Conservation (phyloP, 2,888 invertebrate species). For the Drosophila hamatofila region DNA sequence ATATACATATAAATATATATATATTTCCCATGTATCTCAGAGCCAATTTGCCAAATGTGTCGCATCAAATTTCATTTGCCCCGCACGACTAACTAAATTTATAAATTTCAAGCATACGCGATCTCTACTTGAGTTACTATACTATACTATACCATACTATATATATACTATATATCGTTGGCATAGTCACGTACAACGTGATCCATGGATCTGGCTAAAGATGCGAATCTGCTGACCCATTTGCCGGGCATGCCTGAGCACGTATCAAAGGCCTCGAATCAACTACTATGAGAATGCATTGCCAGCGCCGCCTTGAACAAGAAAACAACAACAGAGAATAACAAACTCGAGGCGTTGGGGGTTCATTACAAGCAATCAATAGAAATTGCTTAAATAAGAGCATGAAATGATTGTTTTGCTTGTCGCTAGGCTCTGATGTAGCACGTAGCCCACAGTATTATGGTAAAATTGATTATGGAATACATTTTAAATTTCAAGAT, state of each 20-base stretch:
- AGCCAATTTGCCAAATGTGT: conserved; percentile 79
- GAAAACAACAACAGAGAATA: background rate
- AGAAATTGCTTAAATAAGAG: conserved; percentile 11
- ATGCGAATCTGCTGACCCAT: conserved; percentile 60
- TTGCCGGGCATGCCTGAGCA: conserved; percentile 38
- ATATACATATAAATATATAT: conserved; percentile 11
- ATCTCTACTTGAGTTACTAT: background rate
- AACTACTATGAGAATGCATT: conserved; percentile 41
- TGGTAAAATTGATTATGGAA: background rate
- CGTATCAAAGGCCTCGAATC: conserved; percentile 24
- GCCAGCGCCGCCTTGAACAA: conserved; percentile 34
- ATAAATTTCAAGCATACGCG: conserved; percentile 12
- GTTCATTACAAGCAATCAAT: conserved; percentile 47
- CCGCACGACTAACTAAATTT: conserved; percentile 4
- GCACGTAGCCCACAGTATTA: background rate
- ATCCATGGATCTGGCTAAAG: conserved; percentile 24
- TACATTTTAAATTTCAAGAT: background rate
- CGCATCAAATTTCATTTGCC: conserved; percentile 65
- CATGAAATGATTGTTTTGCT: background rate
- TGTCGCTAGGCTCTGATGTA: background rate
- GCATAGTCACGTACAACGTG: conserved; percentile 47
- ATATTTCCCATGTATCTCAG: conserved; percentile 4
- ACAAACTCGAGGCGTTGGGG: conserved; percentile 1
- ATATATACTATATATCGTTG: background rate
- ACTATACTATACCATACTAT: background rate